phyloP scores from a whole-genome alignment of 2,113 vertebrate genomes.

The Lynx canadensis region DNA sequence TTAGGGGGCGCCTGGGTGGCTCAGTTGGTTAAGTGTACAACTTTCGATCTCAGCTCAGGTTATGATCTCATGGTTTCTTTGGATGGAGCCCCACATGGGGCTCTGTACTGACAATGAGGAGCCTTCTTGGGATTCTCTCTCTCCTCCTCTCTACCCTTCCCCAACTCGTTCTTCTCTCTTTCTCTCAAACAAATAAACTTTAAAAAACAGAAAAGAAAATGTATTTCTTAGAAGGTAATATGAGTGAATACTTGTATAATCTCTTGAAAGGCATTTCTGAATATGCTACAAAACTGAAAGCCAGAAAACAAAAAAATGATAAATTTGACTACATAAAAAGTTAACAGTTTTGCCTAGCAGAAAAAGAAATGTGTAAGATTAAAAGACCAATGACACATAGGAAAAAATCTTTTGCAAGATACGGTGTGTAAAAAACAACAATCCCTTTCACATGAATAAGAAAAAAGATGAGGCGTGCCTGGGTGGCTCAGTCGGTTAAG shows the following conservation, averaged over 20 bases:
- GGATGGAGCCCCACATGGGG: too few relatives aligned
- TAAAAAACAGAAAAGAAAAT: too few relatives aligned
- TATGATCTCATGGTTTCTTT: too few relatives aligned
- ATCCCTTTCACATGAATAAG: background rate
- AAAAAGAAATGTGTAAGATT: background rate
- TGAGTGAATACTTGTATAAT: background rate
- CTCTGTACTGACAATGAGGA: too few relatives aligned
- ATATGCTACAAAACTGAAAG: background rate
- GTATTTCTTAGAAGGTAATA: background rate
- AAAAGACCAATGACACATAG: background rate
- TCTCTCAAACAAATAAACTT: too few relatives aligned
- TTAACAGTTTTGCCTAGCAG: background rate
- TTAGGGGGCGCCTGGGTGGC: background rate
- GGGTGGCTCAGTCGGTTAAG: too few relatives aligned
- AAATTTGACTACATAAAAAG: background rate
- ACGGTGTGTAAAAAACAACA: background rate
- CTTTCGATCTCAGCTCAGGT: too few relatives aligned
- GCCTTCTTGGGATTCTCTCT: background rate
- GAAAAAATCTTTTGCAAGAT: background rate
- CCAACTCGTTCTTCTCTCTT: too few relatives aligned
- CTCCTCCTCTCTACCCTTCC: too few relatives aligned
- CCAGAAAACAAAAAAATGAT: background rate
- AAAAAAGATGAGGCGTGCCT: background rate
- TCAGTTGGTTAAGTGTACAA: too few relatives aligned
- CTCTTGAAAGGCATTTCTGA: background rate